phyloP scores from a whole-genome alignment of 1,140 invertebrate genomes.

The Batillaria attramentaria region DNA sequence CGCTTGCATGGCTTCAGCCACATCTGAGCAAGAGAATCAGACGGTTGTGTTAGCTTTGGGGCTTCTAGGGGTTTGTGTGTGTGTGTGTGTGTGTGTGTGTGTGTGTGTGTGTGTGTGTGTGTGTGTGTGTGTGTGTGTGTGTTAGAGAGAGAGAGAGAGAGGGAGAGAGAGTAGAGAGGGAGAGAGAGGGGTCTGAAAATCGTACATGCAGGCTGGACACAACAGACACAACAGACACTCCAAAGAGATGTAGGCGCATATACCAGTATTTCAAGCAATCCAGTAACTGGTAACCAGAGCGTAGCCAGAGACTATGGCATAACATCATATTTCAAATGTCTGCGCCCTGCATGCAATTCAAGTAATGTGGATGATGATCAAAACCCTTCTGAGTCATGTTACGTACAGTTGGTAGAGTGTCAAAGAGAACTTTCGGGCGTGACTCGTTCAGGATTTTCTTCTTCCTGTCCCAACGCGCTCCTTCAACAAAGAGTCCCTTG shows the following conservation, averaged over 20 bases:
- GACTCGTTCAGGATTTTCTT: conserved; percentile 82
- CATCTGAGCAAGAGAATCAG: conserved; percentile 52
- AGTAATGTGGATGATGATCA: not conserved
- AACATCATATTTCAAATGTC: no score
- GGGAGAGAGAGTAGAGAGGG: no score
- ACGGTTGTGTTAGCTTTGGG: not conserved
- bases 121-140: not conserved
- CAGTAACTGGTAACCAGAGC: no score
- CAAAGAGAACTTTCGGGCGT: conserved; percentile 85
- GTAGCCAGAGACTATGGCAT: not conserved
- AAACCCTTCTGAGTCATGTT: not conserved
- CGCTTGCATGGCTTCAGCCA: conserved; percentile 67
- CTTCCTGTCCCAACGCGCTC: conserved; percentile 74
- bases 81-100: conserved; percentile 11
- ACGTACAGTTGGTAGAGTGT: conserved; percentile 83
- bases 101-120: not conserved
- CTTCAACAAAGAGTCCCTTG: conserved; percentile 73
- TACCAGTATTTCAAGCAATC: no score
- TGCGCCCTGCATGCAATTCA: not conserved
- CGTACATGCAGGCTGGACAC: not conserved
- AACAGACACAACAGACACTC: not conserved
- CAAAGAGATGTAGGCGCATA: no score
- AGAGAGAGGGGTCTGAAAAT: no score
- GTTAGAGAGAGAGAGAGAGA: no score
- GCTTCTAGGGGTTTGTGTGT: not conserved